Percentiles rank a stretch among this genome's conserved stretches.
Evolutionary conservation across 2,113 vertebrate species (phyloP).

Genomic region (Myotis brandtii): DNA sequence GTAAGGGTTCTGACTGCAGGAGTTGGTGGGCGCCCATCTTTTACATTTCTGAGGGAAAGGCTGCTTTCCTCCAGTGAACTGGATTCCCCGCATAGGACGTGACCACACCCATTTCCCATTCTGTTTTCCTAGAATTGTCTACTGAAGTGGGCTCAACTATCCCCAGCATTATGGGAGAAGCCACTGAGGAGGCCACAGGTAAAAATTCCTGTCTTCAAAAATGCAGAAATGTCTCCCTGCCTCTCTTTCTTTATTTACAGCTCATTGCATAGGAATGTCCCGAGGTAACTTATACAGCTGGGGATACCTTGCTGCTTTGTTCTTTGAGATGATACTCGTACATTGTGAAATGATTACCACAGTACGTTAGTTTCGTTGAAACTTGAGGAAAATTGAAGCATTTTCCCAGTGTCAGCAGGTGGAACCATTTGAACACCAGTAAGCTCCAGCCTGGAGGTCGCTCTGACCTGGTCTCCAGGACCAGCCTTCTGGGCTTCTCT

Average conservation of each 20-base stretch:
- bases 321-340: not conserved
- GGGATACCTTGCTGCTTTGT: not conserved
- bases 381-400: not conserved
- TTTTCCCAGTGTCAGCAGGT: not conserved
- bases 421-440: not conserved
- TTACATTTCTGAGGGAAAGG: not conserved
- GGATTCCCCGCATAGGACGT: not conserved
- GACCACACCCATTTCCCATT: not conserved
- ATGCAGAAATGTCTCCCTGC: not conserved
- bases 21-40: not conserved
- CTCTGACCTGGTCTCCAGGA: too few relatives aligned
- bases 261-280: not conserved
- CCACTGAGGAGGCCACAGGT: not conserved
- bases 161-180: not conserved
- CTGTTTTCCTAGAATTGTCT: not conserved
- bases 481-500: not conserved
- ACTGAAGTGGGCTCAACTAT: not conserved
- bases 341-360: not conserved
- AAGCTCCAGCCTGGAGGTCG: not conserved
- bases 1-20: not conserved
- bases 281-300: not conserved
- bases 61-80: not conserved
- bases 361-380: not conserved
- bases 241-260: not conserved
- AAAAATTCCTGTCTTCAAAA: not conserved